Evolutionary conservation across 2,888 invertebrate genomes (phyloP).

Genomic region (Idaea biselata): DNA sequence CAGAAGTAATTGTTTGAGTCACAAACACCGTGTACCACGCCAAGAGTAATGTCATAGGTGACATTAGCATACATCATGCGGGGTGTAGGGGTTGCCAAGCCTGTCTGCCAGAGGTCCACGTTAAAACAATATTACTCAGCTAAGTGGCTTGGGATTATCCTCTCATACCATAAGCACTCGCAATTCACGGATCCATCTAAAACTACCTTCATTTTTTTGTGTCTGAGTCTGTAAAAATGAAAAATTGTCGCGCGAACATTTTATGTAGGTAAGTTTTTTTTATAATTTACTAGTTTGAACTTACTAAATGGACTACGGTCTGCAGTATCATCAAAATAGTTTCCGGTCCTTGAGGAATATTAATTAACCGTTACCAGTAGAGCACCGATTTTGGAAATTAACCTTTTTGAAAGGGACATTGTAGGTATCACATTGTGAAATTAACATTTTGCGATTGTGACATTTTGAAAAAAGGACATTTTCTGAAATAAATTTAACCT

Average conservation of each 20-base stretch:
- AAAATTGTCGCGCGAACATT: not conserved
- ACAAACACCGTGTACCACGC: slow-evolving; percentile 56
- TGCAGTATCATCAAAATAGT: not conserved
- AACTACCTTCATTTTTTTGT: slow-evolving; percentile 1
- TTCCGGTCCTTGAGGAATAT: too few relatives aligned
- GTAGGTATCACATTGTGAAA: not conserved
- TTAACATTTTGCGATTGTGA: not conserved
- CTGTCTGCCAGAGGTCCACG: slow-evolving; percentile 59
- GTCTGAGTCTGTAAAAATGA: not conserved
- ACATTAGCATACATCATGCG: slow-evolving; percentile 76
- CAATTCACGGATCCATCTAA: not conserved
- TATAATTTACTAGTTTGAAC: not conserved
- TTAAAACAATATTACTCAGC: slow-evolving; percentile 73
- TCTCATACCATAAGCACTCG: not conserved
- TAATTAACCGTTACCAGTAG: too few relatives aligned
- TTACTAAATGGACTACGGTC: not conserved
- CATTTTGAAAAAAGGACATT: too few relatives aligned
- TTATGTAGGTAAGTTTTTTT: not conserved
- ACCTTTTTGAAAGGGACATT: too few relatives aligned
- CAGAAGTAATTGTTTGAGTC: slow-evolving; percentile 44
- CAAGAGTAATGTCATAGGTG: slow-evolving; percentile 77
- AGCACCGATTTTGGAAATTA: too few relatives aligned
- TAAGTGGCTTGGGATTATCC: slow-evolving; percentile 38
- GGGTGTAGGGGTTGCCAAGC: slow-evolving; percentile 65
- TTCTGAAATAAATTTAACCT: too few relatives aligned